Base-by-base conservation (phyloP, 2,113 vertebrate species). In the Hypomesus transpacificus region DNA sequence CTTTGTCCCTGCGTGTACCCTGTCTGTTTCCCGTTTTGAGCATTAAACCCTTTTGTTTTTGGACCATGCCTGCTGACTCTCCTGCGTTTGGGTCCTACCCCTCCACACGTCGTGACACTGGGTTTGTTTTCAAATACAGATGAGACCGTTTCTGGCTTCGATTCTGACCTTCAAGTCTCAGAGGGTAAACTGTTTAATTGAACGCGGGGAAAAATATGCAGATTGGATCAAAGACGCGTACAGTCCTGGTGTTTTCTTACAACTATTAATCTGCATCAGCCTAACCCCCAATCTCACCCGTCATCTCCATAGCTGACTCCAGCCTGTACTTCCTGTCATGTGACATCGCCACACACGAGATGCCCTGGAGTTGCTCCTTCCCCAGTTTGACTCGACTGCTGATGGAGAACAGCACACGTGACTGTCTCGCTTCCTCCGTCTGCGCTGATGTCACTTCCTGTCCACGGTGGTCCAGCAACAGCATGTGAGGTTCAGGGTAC, bases 401-500 rank as follows among this genome's bases (percentile, higher is more conserved):
- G 5, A 72, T 64, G 61, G 46, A 54, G 20, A 65, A 72, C 50
- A 28, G 22, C 24, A 14, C 26, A 1, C 61, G 50, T 28, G 7
- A 22, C 61, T 65, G 60, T 17, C 21, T 64, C 14, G 60, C 17
- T 34, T 16, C 34, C 9, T 34, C 18, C 21, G 60, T 64, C 39
- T 21, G 50, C 7, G 51, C 46, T 50, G 28, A 70, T 24, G 24
- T 59, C 18, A 59, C 22, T 21, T 54, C n/a, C 61, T 31, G 64
- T 14, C 61, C 61, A n/a, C 17, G 7, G 21, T 0, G 31, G 52
- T 72, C 61, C 9, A n/a, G 20, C 70, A 61, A 72, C 46, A 72
- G 26, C 70, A 72, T 72, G 50, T 56, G 17, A 17, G 70, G 61
- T 24, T 72, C 70, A 31, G 70, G 70, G 39, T 39, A 72, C 70